Percentiles rank a stretch among this genome's conserved stretches.
phyloP scores from a whole-genome alignment of 2,888 invertebrate genomes.

The Pasiphila rectangulata region DNA sequence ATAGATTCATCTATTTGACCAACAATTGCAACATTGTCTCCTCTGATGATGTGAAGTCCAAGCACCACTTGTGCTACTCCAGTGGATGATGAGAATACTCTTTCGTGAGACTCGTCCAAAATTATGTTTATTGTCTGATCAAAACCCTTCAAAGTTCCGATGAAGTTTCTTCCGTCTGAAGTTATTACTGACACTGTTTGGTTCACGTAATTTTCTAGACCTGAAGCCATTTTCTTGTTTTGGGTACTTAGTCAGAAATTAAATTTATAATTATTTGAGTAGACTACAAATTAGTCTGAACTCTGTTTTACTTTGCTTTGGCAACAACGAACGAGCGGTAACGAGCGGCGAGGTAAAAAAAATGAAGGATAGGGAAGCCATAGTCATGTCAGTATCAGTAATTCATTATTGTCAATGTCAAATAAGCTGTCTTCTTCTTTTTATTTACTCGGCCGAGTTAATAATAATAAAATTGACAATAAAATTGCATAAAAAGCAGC shows the following conservation, averaged over 20 bases:
- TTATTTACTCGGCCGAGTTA: no score
- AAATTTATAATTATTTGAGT: no score
- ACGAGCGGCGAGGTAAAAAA: no score
- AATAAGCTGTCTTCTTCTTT: no score
- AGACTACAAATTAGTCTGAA: no score
- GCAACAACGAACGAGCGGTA: no score
- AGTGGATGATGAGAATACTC: slow-evolving; percentile 95
- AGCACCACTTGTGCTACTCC: slow-evolving; percentile 94
- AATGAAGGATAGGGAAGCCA: no score
- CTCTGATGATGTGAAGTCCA: slow-evolving; percentile 98
- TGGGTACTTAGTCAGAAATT: background rate
- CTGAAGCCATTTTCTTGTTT: slow-evolving; percentile 86
- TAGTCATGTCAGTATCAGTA: no score
- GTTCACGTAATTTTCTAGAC: slow-evolving; percentile 92
- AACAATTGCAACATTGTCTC: slow-evolving; percentile 97
- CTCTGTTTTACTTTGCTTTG: no score
- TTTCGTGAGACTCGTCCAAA: slow-evolving; percentile 97
- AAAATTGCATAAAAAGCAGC: no score
- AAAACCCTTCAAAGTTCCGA: slow-evolving; percentile 98
- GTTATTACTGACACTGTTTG: slow-evolving; percentile 97
- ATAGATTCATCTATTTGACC: slow-evolving; percentile 92
- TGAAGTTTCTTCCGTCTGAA: slow-evolving; percentile 97
- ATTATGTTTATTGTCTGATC: slow-evolving; percentile 99
- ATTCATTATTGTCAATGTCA: no score
- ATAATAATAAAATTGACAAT: no score